phyloP scores from a whole-genome alignment of 2,888 invertebrate species.

The Amphimallon solstitiale region DNA sequence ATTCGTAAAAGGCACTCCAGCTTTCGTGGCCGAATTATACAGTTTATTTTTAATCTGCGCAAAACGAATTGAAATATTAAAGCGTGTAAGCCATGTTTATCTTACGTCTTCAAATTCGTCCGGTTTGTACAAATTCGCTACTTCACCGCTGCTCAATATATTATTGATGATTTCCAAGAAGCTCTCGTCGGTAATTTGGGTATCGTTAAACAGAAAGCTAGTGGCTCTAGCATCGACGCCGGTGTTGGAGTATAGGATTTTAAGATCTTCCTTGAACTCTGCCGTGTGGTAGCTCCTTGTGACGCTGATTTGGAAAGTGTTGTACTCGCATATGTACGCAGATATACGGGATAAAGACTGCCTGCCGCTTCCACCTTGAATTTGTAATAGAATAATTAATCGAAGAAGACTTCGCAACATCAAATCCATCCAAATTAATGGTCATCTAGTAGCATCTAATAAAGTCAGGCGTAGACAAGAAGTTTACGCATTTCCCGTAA shows the following conservation, averaged over 20 bases:
- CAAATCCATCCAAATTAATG: too few relatives aligned
- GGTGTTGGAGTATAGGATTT: constrained; percentile 74
- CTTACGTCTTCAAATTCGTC: constrained; percentile 90
- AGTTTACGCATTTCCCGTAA: too few relatives aligned
- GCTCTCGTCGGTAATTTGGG: constrained; percentile 83
- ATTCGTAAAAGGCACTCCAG: constrained; percentile 69
- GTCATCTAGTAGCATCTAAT: too few relatives aligned
- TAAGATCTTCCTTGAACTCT: constrained; percentile 87
- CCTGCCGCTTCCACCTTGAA: constrained; percentile 81
- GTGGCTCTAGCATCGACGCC: constrained; percentile 81
- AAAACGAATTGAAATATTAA: background rate
- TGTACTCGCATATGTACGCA: constrained; percentile 82
- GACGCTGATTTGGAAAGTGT: constrained; percentile 81
- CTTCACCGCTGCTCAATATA: constrained; percentile 87
- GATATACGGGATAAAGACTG: constrained; percentile 82
- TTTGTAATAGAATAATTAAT: too few relatives aligned
- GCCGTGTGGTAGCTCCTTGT: constrained; percentile 79
- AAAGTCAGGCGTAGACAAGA: too few relatives aligned
- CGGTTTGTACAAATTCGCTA: constrained; percentile 85
- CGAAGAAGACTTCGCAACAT: too few relatives aligned
- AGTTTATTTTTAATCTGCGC: constrained; percentile 69
- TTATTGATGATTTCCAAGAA: constrained; percentile 92
- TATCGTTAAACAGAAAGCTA: constrained; percentile 87
- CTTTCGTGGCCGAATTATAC: constrained; percentile 68
- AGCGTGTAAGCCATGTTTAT: constrained; percentile 39